Percentiles rank a stretch among this genome's conserved stretches.
These are phyloP conservation scores for Ostrea denselamellosa DNA, from an alignment of 1,140 invertebrate species.

Conservation along the genomic window DNA sequence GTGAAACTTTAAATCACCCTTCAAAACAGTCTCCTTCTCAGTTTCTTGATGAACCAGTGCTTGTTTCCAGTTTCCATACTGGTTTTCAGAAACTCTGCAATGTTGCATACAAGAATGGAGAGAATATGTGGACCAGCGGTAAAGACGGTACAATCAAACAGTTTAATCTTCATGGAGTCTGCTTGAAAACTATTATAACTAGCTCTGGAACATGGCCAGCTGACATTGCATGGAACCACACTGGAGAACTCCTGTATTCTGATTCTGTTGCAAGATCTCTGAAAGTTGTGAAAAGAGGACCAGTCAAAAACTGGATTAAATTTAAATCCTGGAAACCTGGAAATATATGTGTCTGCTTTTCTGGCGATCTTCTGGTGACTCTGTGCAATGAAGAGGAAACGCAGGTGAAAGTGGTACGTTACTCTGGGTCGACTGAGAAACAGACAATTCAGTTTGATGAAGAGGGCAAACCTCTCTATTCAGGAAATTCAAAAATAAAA, in stretches of 20 bases:
- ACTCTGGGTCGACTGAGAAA: background rate
- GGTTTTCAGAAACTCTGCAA: slow-evolving; percentile 15
- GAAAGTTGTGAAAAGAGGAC: background rate
- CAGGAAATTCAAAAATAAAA: slow-evolving; percentile 27
- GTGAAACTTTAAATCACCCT: background rate
- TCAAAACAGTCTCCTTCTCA: background rate
- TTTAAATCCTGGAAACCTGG: slow-evolving; percentile 11
- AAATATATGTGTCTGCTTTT: background rate
- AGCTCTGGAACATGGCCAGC: slow-evolving; percentile 7
- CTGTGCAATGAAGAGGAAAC: background rate
- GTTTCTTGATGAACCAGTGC: slow-evolving; percentile 13
- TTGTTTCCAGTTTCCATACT: background rate
- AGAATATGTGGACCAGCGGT: background rate
- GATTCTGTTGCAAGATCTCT: background rate
- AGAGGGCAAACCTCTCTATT: background rate
- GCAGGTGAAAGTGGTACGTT: background rate
- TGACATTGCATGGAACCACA: background rate
- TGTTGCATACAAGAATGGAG: background rate
- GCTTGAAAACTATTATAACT: background rate
- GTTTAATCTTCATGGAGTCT: background rate
- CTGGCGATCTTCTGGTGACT: slow-evolving; percentile 9
- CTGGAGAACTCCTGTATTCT: background rate
- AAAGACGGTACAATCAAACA: background rate
- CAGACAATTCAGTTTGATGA: slow-evolving; percentile 22
- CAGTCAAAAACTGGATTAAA: slow-evolving; percentile 12